Conservation (phyloP, 2,888 invertebrate genomes). For the Drosophila maculinotata region DNA sequence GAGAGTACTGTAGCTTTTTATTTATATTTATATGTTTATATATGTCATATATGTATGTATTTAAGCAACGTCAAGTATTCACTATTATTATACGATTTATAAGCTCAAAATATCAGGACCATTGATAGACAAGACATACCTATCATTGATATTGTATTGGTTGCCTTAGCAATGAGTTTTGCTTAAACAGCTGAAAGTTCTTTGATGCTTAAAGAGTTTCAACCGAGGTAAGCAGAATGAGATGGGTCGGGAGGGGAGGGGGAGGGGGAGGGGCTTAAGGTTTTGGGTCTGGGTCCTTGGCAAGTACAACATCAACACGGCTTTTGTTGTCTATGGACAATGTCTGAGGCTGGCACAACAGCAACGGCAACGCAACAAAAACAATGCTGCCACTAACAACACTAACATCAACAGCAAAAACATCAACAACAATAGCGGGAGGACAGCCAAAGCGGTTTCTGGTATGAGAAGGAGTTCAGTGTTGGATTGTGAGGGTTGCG, state of each 20-base stretch:
- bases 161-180: conserved; percentile 23
- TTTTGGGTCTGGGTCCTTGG: conserved; percentile 36
- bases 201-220: conserved; percentile 51
- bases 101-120: too few relatives aligned
- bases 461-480: conserved; percentile 3
- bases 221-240: conserved; percentile 4
- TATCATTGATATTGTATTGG: conserved; percentile 1
- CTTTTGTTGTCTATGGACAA: conserved; percentile 73
- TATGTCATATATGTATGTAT: too few relatives aligned
- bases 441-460: conserved; percentile 23
- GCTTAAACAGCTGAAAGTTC: conserved; percentile 44
- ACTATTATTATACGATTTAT: too few relatives aligned
- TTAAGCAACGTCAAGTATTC: too few relatives aligned
- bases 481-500: conserved; percentile 1
- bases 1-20: too few relatives aligned
- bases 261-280: background rate
- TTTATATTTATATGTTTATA: too few relatives aligned
- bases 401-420: conserved; percentile 20
- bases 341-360: conserved; percentile 59
- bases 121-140: too few relatives aligned
- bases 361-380: conserved; percentile 44
- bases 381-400: conserved; percentile 49
- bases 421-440: conserved; percentile 10
- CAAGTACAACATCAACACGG: conserved; percentile 52
- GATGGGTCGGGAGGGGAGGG: background rate